Evolutionary conservation across 35 echinoderm and acorn worm genomes (phyloP), one percentile per base, ranked within the genome.

Genomic region (Apostichopus californicus): DNA sequence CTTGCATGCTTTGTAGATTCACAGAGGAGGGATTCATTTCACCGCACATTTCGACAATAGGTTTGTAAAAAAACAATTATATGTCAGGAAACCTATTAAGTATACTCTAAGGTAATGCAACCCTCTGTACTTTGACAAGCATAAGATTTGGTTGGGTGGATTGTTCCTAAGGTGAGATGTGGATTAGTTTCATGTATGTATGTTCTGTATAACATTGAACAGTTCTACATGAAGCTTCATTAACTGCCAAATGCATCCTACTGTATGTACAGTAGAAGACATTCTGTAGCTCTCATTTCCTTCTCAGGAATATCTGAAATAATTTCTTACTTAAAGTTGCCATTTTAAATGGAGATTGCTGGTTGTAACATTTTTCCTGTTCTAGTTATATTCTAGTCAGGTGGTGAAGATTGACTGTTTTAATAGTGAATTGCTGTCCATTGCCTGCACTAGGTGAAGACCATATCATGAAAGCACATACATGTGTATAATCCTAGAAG

Each of bases 41-140:
- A 7, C 93, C 97, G 34, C 95, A 96, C 70, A 96, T 98, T 55
- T 87, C 97, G 55, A 98, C 97, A 71, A 98, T 98, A 91, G 97
- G 97, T 98, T 20, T 75, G 64, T 87, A 94, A 64, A 63, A 63
- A 22, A 1, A 9, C 8, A 59, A 3, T 14, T 86, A 0, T 59
- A n/a, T 17, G n/a, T 87, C 55, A 20, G 34, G 34, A 46, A 58
- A 87, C 15, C 28, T 86, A 26, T 28, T 10, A 83, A 83, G 23
- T 83, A 83, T 83, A 7, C 5, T 18, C n/a, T 83, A 83, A 83
- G 9, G 23, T 52, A 83, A 10, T 61, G 58, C 8, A 24, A 3
- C 17, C 77, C 34, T 24, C 77, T 9, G 77, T 46, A 78, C 17
- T 8, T 17, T 78, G 8, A 12, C 9, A 22, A 24, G 77, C 8